phyloP scores from a whole-genome alignment of 2,797 vertebrate genomes.

The Ctenopoma kingsleyae region DNA sequence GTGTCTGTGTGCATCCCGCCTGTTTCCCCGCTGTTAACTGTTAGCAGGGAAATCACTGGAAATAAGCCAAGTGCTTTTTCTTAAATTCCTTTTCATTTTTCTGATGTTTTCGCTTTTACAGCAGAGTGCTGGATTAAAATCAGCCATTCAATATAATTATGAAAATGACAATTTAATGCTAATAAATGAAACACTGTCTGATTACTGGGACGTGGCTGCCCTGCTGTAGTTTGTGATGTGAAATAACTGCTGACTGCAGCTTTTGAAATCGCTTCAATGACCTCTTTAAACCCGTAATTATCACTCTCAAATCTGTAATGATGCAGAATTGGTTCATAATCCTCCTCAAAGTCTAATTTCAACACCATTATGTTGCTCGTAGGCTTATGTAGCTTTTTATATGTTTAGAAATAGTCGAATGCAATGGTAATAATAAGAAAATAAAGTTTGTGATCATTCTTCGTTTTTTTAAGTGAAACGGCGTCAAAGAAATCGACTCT shows the following conservation, averaged over 20 bases:
- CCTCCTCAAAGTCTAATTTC: not conserved
- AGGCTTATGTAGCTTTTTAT: not conserved
- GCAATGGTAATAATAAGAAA: not conserved
- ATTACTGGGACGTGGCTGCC: not conserved
- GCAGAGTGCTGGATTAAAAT: not conserved
- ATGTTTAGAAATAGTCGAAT: slow-evolving; percentile 2
- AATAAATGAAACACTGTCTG: not conserved
- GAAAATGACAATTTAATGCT: not conserved
- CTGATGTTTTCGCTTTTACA: not conserved
- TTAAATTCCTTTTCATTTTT: not conserved
- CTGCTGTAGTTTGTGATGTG: not conserved
- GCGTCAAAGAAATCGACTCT: no score
- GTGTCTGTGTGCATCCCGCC: no score
- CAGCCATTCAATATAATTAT: not conserved
- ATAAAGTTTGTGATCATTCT: not conserved
- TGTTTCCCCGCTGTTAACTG: not conserved
- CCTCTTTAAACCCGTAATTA: slow-evolving; percentile 6
- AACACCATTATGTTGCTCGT: not conserved
- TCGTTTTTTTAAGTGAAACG: no score
- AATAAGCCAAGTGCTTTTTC: not conserved
- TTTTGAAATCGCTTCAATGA: slow-evolving; percentile 12
- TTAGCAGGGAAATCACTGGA: not conserved
- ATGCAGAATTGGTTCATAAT: not conserved
- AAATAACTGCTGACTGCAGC: slow-evolving; percentile 2
- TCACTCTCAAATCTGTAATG: not conserved